Evolutionary conservation across 2,888 invertebrate species (phyloP), one percentile per base, ranked within the genome.

Genomic region (Ferrisia virgata): DNA sequence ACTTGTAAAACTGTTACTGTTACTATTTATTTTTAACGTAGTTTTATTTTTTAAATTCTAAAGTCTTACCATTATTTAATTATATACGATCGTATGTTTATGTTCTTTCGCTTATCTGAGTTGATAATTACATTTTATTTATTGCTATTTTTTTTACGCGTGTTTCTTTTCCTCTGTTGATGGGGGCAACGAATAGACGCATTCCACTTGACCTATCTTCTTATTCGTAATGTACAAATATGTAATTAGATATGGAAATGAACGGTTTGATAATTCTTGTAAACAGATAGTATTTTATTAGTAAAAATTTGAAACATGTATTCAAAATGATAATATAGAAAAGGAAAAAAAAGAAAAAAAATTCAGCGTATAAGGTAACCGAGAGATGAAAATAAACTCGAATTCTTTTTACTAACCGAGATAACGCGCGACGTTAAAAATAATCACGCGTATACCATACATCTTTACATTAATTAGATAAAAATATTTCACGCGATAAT

Each of bases 41-140:
- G 36, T 82, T 72, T 64, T 72, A 33, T 33, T 72, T 64, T 72
- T 82, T 22, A 69, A 82, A 33, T 28, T 40, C 43, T 40, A 72
- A 82, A 82, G 82, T 72, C 72, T 53, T 79, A 79, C 84, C 79
- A 58, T 79, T 53, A 53, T 58, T 84, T 79, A 79, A 84, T 79
- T 79, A 64, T n/a, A n/a, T 78, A 78, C 43, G 36, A 79, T 31
- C 78, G 84, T 64, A 53, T 36, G 33, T 79, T 72, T 79, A 39
- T 64, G 36, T 79, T 53, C 53, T 84, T 84, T 84, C 33, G 84
- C 78, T 84, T 79, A 33, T 64, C 43, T 58, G 79, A 76, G 31
- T 78, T 58, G 76, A 81, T 84, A 40, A 72, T 72, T 72, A 72
- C 6, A 72, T 72, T 33, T 33, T n/a, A 33, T 72, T 72, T 72